Evolutionary conservation across 2,797 vertebrate species (phyloP).

Genomic region (Oryzias sinensis): DNA sequence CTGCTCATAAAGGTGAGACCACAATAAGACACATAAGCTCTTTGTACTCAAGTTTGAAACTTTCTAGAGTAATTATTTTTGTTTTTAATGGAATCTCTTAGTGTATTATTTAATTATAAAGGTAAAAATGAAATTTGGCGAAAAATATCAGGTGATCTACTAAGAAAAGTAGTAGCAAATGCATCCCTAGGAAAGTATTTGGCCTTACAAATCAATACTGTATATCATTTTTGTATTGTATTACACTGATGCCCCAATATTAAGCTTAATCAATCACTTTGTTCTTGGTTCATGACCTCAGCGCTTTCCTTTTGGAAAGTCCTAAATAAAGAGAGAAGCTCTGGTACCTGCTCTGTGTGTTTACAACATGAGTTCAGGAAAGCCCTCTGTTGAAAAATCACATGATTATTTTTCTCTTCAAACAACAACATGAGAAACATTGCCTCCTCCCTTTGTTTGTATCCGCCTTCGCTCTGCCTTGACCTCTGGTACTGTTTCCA

Average conservation of each 20-base stretch:
- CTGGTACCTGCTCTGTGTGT: conserved; percentile 1
- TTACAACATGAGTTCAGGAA: conserved; percentile 2
- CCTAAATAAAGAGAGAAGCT: too few relatives aligned
- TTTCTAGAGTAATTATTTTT: too few relatives aligned
- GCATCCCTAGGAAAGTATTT: neutral
- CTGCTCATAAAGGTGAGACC: conserved; percentile 62
- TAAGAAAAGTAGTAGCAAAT: neutral
- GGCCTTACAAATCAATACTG: conserved; percentile 7
- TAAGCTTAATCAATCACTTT: too few relatives aligned
- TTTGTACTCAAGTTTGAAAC: neutral
- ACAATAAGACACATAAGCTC: neutral
- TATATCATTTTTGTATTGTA: too few relatives aligned
- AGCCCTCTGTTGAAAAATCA: conserved; percentile 24
- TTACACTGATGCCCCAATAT: too few relatives aligned
- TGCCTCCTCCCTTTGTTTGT: neutral
- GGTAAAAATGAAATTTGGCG: neutral
- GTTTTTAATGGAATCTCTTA: neutral
- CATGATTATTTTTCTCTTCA: conserved; percentile 8
- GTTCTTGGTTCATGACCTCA: too few relatives aligned
- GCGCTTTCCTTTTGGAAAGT: too few relatives aligned
- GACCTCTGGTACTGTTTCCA: conserved; percentile 9
- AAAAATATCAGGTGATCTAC: neutral
- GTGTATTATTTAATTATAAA: neutral
- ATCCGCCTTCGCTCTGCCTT: neutral
- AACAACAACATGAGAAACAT: neutral